phyloP scores from a whole-genome alignment of 2,888 invertebrate genomes.

The Parnassius glacialis region DNA sequence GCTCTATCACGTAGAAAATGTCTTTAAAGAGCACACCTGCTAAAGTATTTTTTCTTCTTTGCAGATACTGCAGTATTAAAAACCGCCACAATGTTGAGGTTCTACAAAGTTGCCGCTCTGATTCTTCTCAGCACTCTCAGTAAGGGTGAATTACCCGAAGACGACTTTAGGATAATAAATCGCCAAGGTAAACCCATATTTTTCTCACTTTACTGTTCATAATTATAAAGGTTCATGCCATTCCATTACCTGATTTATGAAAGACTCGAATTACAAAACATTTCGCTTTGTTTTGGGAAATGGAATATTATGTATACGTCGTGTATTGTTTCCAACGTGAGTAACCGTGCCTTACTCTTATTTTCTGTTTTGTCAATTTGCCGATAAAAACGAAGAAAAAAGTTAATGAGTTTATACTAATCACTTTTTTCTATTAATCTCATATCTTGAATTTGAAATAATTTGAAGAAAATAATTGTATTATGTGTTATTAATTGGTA shows the following conservation, averaged over 20 bases:
- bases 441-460: too few relatives aligned
- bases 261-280: background rate
- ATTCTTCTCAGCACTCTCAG: slow-evolving; percentile 59
- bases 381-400: too few relatives aligned
- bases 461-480: too few relatives aligned
- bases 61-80: slow-evolving; percentile 36
- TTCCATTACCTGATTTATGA: background rate
- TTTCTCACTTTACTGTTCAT: slow-evolving; percentile 17
- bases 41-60: slow-evolving; percentile 29
- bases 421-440: too few relatives aligned
- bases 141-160: slow-evolving; percentile 68
- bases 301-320: too few relatives aligned
- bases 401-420: too few relatives aligned
- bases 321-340: too few relatives aligned
- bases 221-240: slow-evolving; percentile 8
- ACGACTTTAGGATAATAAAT: slow-evolving; percentile 77
- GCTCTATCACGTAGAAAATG: too few relatives aligned
- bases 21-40: too few relatives aligned
- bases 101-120: slow-evolving; percentile 57
- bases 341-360: too few relatives aligned
- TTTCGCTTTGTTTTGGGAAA: slow-evolving; percentile 6
- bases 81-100: slow-evolving; percentile 44
- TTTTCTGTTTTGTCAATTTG: too few relatives aligned
- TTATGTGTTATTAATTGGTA: too few relatives aligned
- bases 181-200: slow-evolving; percentile 56